Evolutionary conservation across 2,113 vertebrate genomes (phyloP).

Genomic region (Butorides virescens): DNA sequence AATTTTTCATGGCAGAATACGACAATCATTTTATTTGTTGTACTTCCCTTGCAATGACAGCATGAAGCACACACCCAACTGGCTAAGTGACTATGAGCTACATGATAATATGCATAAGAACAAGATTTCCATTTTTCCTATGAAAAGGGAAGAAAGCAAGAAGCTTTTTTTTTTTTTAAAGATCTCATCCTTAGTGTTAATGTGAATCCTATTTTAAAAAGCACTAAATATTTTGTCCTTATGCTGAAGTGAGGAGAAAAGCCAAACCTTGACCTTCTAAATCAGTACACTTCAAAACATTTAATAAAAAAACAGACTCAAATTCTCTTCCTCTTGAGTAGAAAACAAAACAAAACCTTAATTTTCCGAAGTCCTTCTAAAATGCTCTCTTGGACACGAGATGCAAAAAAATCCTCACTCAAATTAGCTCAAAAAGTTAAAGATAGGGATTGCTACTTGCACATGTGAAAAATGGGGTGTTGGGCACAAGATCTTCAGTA

Average conservation of each 20-base stretch:
- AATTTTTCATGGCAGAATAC: not conserved
- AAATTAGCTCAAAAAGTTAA: not conserved
- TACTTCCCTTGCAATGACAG: not conserved
- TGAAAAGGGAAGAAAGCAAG: not conserved
- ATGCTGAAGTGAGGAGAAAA: not conserved
- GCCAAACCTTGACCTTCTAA: not conserved
- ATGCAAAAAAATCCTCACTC: not conserved
- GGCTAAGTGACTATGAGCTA: not conserved
- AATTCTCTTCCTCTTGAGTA: not conserved
- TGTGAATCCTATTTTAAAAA: slow-evolving; percentile 1
- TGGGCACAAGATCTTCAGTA: not conserved
- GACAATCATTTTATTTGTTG: not conserved
- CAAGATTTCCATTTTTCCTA: not conserved
- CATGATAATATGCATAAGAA: not conserved
- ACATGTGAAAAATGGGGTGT: not conserved
- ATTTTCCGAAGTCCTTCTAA: not conserved
- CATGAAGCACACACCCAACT: not conserved
- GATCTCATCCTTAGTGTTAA: not conserved
- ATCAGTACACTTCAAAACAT: not conserved
- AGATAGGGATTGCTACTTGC: not conserved
- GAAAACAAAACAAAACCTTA: not conserved
- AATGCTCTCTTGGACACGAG: not conserved
- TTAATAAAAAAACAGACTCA: not conserved
- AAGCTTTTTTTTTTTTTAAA: not conserved
- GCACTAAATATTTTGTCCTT: not conserved